Evolutionary conservation across 1,140 invertebrate genomes (phyloP).

Genomic region (Megalopta genalis): DNA sequence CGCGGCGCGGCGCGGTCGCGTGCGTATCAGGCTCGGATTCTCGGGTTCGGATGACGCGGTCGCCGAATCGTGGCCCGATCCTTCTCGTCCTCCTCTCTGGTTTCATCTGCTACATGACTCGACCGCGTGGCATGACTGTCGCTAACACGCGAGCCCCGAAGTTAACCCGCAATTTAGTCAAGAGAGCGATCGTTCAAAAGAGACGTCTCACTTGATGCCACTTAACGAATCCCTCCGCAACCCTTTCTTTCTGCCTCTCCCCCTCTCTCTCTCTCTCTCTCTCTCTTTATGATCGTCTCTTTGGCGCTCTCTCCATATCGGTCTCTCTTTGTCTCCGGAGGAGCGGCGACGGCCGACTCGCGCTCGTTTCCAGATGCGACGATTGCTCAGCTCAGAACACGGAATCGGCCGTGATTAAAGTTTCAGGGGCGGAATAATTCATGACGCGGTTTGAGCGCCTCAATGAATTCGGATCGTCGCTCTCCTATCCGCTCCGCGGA

Average conservation of each 20-base stretch:
- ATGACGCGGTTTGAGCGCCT: slow-evolving; percentile 31
- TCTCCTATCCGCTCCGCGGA: not conserved
- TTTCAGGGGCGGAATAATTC: slow-evolving; percentile 55
- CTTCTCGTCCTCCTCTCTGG: slow-evolving; percentile 16
- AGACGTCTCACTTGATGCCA: slow-evolving; percentile 70
- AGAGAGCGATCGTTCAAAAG: slow-evolving; percentile 60
- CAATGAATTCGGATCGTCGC: slow-evolving; percentile 42
- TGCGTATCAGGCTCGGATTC: slow-evolving; percentile 4
- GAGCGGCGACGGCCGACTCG: slow-evolving; percentile 23
- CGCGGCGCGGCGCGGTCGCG: slow-evolving; percentile 16
- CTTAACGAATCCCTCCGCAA: slow-evolving; percentile 58
- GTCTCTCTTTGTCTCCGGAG: too few relatives aligned
- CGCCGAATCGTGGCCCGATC: slow-evolving; percentile 49
- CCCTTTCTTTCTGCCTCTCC: too few relatives aligned
- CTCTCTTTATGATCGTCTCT: too few relatives aligned
- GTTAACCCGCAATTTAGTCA: slow-evolving; percentile 72
- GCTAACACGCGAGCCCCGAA: slow-evolving; percentile 71
- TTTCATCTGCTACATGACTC: slow-evolving; percentile 56
- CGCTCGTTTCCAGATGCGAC: slow-evolving; percentile 50
- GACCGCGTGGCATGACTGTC: slow-evolving; percentile 70
- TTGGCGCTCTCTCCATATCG: too few relatives aligned
- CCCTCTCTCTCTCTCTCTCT: too few relatives aligned
- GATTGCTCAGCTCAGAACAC: slow-evolving; percentile 44
- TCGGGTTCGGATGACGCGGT: slow-evolving; percentile 56
- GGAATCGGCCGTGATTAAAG: slow-evolving; percentile 40